Percentiles rank a stretch among this genome's conserved stretches.
phyloP scores from a whole-genome alignment of 2,797 vertebrate genomes.

The Trematocara caparti region DNA sequence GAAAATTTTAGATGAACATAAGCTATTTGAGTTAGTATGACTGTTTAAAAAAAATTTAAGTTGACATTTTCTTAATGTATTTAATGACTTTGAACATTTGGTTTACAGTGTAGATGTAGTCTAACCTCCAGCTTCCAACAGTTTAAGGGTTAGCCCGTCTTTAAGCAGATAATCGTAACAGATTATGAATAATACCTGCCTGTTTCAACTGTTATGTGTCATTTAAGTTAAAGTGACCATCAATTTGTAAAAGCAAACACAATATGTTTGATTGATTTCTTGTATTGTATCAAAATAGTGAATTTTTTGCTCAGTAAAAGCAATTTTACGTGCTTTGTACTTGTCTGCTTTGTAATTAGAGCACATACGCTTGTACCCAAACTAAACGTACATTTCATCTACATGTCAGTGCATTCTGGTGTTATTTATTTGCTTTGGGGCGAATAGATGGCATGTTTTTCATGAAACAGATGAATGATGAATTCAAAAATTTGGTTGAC shows the following conservation, averaged over 20 bases:
- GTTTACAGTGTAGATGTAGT: background rate
- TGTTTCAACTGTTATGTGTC: background rate
- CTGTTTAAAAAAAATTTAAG: background rate
- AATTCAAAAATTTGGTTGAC: background rate
- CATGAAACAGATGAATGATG: background rate
- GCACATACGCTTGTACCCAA: background rate
- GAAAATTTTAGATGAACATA: accelerated
- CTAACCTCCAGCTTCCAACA: background rate
- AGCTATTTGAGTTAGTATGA: background rate
- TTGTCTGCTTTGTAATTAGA: background rate
- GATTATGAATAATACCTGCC: background rate
- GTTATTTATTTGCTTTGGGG: background rate
- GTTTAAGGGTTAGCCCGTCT: background rate
- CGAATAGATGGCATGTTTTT: background rate
- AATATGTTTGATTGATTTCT: background rate
- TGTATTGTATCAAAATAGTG: background rate
- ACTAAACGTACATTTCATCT: background rate
- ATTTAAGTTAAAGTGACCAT: background rate
- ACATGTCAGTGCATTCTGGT: background rate
- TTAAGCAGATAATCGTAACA: background rate
- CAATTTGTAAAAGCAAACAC: background rate
- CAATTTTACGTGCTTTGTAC: accelerated
- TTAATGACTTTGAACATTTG: background rate
- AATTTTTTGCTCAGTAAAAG: background rate
- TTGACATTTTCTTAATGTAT: background rate